Conservation (phyloP, 2,888 invertebrate species). For the Trichacis sp. region DNA sequence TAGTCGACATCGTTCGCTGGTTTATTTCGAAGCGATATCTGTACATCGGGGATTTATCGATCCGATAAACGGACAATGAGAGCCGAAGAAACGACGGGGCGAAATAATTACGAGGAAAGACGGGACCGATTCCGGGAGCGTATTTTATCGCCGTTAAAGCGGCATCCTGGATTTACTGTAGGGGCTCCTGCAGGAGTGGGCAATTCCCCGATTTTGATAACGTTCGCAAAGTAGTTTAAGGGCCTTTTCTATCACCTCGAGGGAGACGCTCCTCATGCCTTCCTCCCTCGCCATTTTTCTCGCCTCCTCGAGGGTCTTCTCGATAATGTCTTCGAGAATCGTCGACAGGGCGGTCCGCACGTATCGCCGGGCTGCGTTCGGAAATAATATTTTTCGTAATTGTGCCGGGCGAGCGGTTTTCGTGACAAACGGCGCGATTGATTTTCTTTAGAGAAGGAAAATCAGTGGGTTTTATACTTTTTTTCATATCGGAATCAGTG, state of each 20-base stretch:
- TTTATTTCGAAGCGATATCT: background rate
- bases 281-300: conserved; percentile 56
- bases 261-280: conserved; percentile 57
- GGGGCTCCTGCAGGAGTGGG: conserved; percentile 4
- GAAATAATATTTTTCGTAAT: background rate
- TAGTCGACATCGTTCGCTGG: background rate
- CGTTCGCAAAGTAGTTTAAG: conserved; percentile 58
- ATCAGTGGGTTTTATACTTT: too few species aligned
- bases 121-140: conserved; percentile 23
- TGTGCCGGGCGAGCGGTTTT: too few species aligned
- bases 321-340: conserved; percentile 61
- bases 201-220: conserved; percentile 33
- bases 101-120: conserved; percentile 16
- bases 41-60: background rate
- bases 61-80: background rate
- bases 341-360: conserved; percentile 57
- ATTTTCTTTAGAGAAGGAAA: too few species aligned
- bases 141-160: background rate
- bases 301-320: conserved; percentile 61
- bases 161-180: conserved; percentile 3
- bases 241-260: conserved; percentile 59
- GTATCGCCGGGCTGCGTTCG: conserved; percentile 51
- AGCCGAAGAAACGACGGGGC: conserved; percentile 16
- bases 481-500: too few species aligned
- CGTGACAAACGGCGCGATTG: background rate